These are phyloP conservation scores for Drosophila kikkawai DNA, from an alignment of 1,140 invertebrate species.

Conservation along the genomic window DNA sequence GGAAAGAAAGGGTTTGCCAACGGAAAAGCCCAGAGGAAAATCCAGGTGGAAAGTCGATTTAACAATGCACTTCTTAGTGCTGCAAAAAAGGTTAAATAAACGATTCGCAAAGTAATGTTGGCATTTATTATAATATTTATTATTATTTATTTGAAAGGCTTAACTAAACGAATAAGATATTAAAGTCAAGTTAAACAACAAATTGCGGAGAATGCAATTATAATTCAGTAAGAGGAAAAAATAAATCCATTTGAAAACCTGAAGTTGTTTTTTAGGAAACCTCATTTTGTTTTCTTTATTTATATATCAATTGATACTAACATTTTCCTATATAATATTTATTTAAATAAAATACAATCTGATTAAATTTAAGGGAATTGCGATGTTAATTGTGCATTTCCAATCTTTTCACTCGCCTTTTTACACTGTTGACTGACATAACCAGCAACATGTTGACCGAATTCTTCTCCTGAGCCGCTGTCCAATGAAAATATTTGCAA, in stretches of 20 bases:
- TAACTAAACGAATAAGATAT: background rate
- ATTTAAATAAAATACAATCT: background rate
- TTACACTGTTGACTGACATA: constrained; percentile 30
- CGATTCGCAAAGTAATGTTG: background rate
- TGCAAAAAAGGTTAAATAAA: background rate
- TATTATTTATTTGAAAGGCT: background rate
- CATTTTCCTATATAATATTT: too few species aligned
- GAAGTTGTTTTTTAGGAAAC: too few species aligned
- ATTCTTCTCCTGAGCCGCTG: background rate
- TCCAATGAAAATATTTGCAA: constrained; percentile 38
- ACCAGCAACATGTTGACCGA: constrained; percentile 47
- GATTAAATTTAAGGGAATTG: too few species aligned
- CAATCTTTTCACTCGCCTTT: background rate
- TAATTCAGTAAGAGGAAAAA: background rate
- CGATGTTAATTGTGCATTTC: background rate
- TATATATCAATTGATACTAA: background rate
- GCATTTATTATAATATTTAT: background rate
- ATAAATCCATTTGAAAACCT: background rate
- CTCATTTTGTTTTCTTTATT: background rate
- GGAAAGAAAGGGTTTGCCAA: constrained; percentile 56
- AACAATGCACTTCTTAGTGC: constrained; percentile 19
- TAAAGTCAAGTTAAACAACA: background rate
- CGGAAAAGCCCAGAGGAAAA: constrained; percentile 4
- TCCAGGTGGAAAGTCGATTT: constrained; percentile 1
- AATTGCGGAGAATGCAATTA: background rate